Base-by-base conservation (phyloP, 2,113 vertebrate genomes). In the Semicossyphus pulcher region DNA sequence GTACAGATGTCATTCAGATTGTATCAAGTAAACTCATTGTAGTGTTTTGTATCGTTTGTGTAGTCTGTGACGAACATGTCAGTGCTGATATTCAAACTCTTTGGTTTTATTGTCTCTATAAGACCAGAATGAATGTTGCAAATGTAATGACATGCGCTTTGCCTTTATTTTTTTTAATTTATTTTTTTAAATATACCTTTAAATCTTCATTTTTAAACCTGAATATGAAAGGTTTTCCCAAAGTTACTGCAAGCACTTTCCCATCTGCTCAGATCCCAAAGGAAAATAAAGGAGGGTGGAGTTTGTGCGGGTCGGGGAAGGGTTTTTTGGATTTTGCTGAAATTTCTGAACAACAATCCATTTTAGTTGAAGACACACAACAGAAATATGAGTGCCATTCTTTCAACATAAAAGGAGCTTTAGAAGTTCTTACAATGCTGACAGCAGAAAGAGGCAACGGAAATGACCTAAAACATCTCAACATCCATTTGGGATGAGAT, bases 101-200 rank as follows among this genome's bases (percentile, higher is more conserved):
- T 44, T 31, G 63, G 10, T 75, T 61, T 36, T 54, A 49, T 47
- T 57, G 68, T 70, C 42, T 61, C 34, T 80, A 10, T 62, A 23
- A 65, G 77, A 84, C 81, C 79, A 82, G 63, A 82, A 39, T 84
- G 84, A 88, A 87, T 87, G 87, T 88, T 76, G 37, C 53, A 69
- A 49, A 34, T 54, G 58, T 49, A 48, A 20, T 71, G 58, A 61
- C 44, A 37, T 29, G 10, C 29, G 16, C 42, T 76, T 59, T 70
- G n/a, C 18, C 36, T 74, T 65, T 41, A 25, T 39, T 53, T 57
- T 65, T 45, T 23, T 42, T 1, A 47, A n/a, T n/a, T n/a, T n/a
- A n/a, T n/a, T n/a, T n/a, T n/a, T n/a, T n/a, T n/a, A 53, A 59
- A 3, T 44, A 12, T 71, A 52, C 28, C 45, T 63, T 54, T 52